Percentiles rank a stretch among this genome's conserved stretches.
Evolutionary conservation across 2,797 vertebrate species (phyloP).

Genomic region (Paramormyrops hopkinsi): DNA sequence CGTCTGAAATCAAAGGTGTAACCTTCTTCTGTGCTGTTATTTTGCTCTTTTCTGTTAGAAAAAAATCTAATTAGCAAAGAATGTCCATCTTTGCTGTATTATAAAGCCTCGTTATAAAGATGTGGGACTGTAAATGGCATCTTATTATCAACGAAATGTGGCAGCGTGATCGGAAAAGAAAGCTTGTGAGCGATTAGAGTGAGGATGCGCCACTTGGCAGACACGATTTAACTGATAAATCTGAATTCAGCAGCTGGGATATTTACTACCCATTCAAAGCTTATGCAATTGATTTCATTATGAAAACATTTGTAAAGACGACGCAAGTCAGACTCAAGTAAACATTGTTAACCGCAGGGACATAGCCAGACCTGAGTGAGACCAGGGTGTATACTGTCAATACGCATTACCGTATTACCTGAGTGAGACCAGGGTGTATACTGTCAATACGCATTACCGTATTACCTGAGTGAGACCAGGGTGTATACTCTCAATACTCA

Average conservation of each 20-base stretch:
- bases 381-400: neutral
- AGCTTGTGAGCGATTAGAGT: neutral
- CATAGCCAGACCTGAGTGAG: neutral
- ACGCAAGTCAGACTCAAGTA: too few relatives aligned
- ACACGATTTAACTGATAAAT: neutral
- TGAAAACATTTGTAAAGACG: neutral
- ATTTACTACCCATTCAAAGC: neutral
- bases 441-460: neutral
- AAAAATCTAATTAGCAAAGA: neutral
- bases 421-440: neutral
- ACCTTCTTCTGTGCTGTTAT: neutral
- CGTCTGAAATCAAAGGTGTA: neutral
- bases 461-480: neutral
- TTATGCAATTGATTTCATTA: neutral
- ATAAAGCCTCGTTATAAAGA: neutral
- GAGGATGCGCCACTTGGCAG: neutral
- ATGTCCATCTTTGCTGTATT: neutral
- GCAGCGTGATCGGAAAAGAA: neutral
- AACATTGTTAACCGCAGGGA: neutral
- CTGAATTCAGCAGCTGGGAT: neutral
- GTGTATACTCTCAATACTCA: neutral
- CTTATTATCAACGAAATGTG: neutral
- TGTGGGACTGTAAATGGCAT: neutral
- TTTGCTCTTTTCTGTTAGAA: neutral
- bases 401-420: neutral